Percentiles rank a stretch among this genome's conserved stretches.
phyloP scores from a whole-genome alignment of 2,888 invertebrate species.

The Rutpela maculata region DNA sequence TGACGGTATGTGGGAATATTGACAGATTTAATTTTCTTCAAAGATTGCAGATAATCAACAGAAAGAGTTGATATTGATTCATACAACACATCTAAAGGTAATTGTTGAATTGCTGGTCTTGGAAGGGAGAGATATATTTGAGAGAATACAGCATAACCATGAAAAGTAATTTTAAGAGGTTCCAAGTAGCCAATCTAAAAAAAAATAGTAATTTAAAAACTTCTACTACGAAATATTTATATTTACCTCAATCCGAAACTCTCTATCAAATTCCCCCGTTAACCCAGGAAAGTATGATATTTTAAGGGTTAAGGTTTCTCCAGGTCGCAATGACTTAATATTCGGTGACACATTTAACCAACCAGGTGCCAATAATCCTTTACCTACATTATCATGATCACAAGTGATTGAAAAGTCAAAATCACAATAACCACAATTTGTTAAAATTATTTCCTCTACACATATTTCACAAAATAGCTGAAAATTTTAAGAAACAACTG shows the following conservation, averaged over 20 bases:
- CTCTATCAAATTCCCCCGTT: conserved; percentile 76
- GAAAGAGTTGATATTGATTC: conserved; percentile 54
- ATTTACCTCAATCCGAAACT: conserved; percentile 69
- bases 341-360: conserved; percentile 74
- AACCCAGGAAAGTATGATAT: conserved; percentile 77
- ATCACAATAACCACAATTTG: conserved; percentile 75
- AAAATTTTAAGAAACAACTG: conserved; percentile 11
- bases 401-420: conserved; percentile 74
- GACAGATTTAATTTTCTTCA: conserved; percentile 30
- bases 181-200: conserved; percentile 77
- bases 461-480: conserved; percentile 71
- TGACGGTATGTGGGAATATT: conserved; percentile 27
- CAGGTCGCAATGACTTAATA: conserved; percentile 72
- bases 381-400: conserved; percentile 63
- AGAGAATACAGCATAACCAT: conserved; percentile 78
- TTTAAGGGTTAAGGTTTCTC: conserved; percentile 72
- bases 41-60: conserved; percentile 46
- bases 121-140: conserved; percentile 77
- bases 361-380: conserved; percentile 71
- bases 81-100: conserved; percentile 59
- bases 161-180: conserved; percentile 75
- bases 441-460: conserved; percentile 68
- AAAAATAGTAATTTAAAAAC: conserved; percentile 63
- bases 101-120: conserved; percentile 70
- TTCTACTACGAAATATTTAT: background rate